Conservation (phyloP, 2,113 vertebrate species). For the human (Homo sapiens) region DNA sequence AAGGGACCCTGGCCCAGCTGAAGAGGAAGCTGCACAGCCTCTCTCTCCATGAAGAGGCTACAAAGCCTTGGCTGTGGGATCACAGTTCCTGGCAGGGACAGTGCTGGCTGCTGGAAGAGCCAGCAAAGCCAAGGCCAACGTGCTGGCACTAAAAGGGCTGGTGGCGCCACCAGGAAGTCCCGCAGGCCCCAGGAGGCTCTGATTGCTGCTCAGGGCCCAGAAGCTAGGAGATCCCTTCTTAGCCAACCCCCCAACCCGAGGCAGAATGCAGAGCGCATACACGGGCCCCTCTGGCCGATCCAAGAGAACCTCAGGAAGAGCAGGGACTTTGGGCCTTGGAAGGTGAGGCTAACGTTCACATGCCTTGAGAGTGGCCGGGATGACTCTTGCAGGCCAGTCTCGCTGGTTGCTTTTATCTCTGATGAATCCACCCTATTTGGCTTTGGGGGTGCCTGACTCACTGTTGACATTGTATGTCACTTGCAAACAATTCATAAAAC, state of each 20-base stretch:
- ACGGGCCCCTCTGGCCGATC: neutral
- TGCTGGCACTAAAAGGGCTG: neutral
- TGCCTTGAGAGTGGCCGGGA: rapidly evolving
- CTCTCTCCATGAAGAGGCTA: neutral
- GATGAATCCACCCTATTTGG: rapidly evolving
- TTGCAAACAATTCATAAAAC: neutral
- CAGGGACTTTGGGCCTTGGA: neutral
- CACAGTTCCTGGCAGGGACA: constrained; percentile 53
- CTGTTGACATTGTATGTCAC: rapidly evolving
- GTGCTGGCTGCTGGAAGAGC: constrained; percentile 54
- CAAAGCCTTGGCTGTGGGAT: constrained; percentile 19
- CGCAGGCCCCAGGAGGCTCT: neutral
- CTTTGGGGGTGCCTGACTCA: neutral
- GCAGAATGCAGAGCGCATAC: neutral
- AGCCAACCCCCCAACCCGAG: neutral
- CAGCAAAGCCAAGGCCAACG: constrained; percentile 3
- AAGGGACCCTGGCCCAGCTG: rapidly evolving
- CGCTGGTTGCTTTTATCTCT: neutral
- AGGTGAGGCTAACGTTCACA: rapidly evolving
- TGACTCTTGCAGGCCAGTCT: neutral
- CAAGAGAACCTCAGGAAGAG: neutral
- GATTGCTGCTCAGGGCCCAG: neutral
- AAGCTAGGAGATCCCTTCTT: neutral
- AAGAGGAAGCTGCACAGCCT: neutral
- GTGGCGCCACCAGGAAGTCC: constrained; percentile 4